Conservation (phyloP, 2,797 vertebrate genomes). For the Argentina silus region DNA sequence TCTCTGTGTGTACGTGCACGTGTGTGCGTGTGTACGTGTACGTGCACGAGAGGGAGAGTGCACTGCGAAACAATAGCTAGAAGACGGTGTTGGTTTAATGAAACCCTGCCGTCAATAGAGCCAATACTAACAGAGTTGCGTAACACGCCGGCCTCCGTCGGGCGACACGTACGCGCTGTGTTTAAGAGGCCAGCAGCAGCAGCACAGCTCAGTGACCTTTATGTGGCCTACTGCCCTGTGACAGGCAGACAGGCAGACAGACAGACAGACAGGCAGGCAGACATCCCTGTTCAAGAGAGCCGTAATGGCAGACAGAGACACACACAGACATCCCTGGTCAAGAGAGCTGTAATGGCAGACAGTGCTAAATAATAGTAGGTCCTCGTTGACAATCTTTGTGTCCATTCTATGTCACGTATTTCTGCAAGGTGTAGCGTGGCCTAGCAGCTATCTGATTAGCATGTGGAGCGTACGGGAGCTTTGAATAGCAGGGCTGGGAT, state of each 20-base stretch:
- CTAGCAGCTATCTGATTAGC: background rate
- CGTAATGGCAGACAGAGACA: no score
- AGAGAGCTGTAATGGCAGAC: background rate
- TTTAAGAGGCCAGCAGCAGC: background rate
- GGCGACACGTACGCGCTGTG: background rate
- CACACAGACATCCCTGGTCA: background rate
- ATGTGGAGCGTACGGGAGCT: background rate
- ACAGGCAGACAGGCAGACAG: no score
- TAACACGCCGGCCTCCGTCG: background rate
- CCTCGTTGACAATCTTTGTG: background rate
- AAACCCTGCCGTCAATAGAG: background rate
- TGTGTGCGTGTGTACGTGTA: background rate
- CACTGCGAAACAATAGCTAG: background rate
- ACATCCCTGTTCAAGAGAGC: no score
- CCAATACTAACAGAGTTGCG: background rate
- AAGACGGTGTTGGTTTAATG: background rate
- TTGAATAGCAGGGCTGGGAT: background rate
- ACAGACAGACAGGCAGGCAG: no score
- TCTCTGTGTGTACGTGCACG: slow-evolving; percentile 6
- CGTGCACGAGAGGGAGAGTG: background rate
- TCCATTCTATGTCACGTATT: background rate
- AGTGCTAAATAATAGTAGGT: background rate
- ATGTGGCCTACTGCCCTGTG: background rate
- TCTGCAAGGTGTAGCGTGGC: background rate
- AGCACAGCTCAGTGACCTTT: background rate